A percentile compares a stretch with the other conserved stretches of the same genome.
Conservation (phyloP, 2,113 vertebrate genomes). For the Corythoichthys haematopterus region DNA sequence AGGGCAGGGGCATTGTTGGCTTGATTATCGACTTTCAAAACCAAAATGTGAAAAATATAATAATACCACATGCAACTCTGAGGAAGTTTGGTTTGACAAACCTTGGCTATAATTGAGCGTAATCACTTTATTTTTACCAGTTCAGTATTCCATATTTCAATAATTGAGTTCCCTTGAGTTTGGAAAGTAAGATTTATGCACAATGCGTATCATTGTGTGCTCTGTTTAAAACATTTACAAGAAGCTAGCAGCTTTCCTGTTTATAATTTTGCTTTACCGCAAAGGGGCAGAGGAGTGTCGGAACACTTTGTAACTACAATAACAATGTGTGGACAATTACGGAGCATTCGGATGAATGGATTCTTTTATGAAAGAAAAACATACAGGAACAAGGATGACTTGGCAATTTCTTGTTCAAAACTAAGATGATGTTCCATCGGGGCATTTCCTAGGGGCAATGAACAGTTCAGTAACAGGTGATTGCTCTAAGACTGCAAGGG, state of each 20-base stretch:
- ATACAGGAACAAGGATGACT: background rate
- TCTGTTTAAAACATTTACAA: background rate
- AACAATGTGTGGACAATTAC: constrained; percentile 3
- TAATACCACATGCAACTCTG: background rate
- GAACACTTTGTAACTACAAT: background rate
- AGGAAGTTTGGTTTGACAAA: background rate
- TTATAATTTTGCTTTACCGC: background rate
- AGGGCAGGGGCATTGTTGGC: constrained; percentile 18
- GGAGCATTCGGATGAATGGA: background rate
- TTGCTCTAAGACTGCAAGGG: no score
- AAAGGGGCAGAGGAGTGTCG: background rate
- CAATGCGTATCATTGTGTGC: background rate
- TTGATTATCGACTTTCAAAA: background rate
- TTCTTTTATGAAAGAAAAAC: background rate
- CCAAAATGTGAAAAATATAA: background rate
- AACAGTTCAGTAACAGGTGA: background rate
- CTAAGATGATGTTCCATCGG: background rate
- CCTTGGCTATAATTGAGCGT: background rate
- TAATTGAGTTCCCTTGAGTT: background rate
- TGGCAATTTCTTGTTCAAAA: background rate
- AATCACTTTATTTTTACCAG: background rate
- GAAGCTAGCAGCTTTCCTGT: constrained; percentile 1
- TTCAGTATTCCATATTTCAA: constrained; percentile 4
- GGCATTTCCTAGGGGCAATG: background rate
- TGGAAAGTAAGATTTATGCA: background rate